Conservation (phyloP, 2,888 invertebrate species). For the Arge pagana region DNA sequence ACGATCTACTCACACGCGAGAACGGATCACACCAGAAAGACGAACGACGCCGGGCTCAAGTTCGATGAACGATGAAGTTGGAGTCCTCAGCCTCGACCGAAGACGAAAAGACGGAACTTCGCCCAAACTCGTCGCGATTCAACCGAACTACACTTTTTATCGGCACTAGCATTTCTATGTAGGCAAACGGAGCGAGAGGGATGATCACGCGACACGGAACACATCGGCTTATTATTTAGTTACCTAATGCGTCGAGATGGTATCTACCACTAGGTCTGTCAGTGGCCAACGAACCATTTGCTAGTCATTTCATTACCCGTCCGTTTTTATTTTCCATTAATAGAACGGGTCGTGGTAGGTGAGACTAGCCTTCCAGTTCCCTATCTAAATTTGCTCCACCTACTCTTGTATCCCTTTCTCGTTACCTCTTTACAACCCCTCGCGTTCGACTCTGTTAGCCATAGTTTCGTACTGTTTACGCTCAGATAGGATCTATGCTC, state of each 20-base stretch:
- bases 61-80: too few relatives aligned
- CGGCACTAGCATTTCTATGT: constrained; percentile 16
- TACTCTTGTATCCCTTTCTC: background rate
- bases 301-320: constrained; percentile 32
- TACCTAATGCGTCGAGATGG: constrained; percentile 35
- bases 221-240: constrained; percentile 25
- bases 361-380: constrained; percentile 7
- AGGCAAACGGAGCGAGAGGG: too few relatives aligned
- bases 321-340: constrained; percentile 22
- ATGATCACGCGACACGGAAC: constrained; percentile 12
- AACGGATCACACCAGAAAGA: too few relatives aligned
- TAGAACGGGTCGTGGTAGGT: constrained; percentile 5
- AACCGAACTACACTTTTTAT: background rate
- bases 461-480: constrained; percentile 34
- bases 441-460: constrained; percentile 28
- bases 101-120: too few relatives aligned
- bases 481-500: constrained; percentile 42
- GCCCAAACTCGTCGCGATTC: constrained; percentile 13
- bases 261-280: constrained; percentile 30
- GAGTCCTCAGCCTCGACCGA: too few relatives aligned
- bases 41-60: too few relatives aligned
- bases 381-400: constrained; percentile 8
- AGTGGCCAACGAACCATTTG: constrained; percentile 33
- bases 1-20: too few relatives aligned
- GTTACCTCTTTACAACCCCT: constrained; percentile 21